Evolutionary conservation across 2,888 invertebrate species (phyloP), one percentile per base, ranked within the genome.

Genomic region (Conops quadrifasciatus): DNA sequence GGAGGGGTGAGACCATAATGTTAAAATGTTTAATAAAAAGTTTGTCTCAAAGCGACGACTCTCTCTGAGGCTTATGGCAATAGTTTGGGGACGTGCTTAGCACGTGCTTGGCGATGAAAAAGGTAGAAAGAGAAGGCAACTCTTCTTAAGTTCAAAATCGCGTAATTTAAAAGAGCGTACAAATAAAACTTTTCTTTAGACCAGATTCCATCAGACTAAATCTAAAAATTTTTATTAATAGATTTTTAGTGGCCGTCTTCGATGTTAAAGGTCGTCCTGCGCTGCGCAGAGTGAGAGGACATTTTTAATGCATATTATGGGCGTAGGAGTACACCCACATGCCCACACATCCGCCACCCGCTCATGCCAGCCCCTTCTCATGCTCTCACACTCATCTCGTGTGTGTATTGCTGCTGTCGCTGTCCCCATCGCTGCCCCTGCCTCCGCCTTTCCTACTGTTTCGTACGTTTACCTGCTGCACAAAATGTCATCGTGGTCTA

Each of bases 401-500:
- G 21, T 15, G 30, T 60, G 60, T 60, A 68, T 58, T 67, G 24
- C 16, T 43, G 36, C 26, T 43, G 30, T 56, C 62, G 43, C 24
- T 60, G 24, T 45, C 63, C 53, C 63, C 56, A 51, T 36, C 51
- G 67, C 19, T 47, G 43, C 65, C 53, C 9, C 53, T 63, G 30
- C 47, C 53, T 30, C 49, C 53, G 24, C 21, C 11, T 36, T n/a
- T 58, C n/a, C 43, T 16, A 21, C 24, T 1, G 9, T 56, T 30
- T 58, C 53, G 53, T 26, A 47, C 47, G 49, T 45, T 15, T 71
- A 64, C 49, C 65, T 60, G 68, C 58, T 73, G 72, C 58, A 74
- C 69, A 75, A 75, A 76, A 75, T 76, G 78, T 36, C 36, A 15
- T 24, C 58, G 2, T 58, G 5, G 26, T 82, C 83, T 84, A 82